Evolutionary conservation across 2,888 invertebrate genomes (phyloP).

Genomic region (Zele albiditarsus): DNA sequence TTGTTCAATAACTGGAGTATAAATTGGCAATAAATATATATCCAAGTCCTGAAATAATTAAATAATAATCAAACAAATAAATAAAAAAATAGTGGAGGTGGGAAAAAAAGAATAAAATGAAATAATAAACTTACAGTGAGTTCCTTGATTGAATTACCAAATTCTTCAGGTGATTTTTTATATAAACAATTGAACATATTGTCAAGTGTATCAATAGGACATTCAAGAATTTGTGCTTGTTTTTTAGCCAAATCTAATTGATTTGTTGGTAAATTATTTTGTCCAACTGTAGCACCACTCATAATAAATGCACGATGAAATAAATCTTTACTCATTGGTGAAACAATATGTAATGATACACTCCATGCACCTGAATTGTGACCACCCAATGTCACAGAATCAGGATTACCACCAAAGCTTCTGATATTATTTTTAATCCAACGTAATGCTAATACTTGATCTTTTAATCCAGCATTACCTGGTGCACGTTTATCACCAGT

Average conservation of each 20-base stretch:
- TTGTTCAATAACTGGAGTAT: conserved; percentile 79
- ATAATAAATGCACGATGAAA: conserved; percentile 82
- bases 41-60: conserved; percentile 62
- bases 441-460: conserved; percentile 79
- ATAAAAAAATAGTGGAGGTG: no score
- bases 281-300: conserved; percentile 78
- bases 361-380: conserved; percentile 73
- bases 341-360: conserved; percentile 71
- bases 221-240: conserved; percentile 77
- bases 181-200: conserved; percentile 78
- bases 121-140: background rate
- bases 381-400: conserved; percentile 78
- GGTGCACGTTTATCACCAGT: conserved; percentile 79
- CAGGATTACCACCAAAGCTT: conserved; percentile 80
- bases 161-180: conserved; percentile 68
- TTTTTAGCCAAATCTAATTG: conserved; percentile 77
- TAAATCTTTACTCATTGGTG: conserved; percentile 79
- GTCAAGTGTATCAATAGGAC: conserved; percentile 74
- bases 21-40: conserved; percentile 76
- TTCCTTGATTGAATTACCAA: conserved; percentile 46
- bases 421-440: conserved; percentile 80
- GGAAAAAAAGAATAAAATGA: no score
- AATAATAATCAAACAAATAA: background rate
- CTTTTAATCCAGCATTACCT: conserved; percentile 81
- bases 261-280: conserved; percentile 74